phyloP scores from a whole-genome alignment of 2,797 vertebrate species.

The Tiaroga cobitis region DNA sequence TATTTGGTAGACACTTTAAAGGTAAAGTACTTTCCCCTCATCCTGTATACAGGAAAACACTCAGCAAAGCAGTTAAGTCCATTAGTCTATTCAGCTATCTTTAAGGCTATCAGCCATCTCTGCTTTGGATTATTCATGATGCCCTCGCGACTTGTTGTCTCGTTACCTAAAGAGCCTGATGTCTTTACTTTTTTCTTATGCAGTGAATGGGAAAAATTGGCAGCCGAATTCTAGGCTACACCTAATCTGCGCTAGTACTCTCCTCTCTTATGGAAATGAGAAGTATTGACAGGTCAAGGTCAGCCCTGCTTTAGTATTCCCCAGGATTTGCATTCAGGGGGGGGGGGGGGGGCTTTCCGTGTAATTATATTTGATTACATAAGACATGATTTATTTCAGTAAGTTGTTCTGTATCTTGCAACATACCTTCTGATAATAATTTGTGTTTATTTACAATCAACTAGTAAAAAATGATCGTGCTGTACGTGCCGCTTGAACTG shows the following conservation, averaged over 20 bases:
- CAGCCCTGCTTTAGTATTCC: constrained; percentile 64
- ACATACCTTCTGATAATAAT: no score
- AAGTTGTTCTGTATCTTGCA: no score
- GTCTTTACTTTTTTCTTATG: constrained; percentile 39
- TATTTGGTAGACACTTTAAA: no score
- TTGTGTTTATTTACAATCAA: no score
- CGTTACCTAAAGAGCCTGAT: constrained; percentile 42
- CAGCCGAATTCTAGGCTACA: constrained; percentile 58
- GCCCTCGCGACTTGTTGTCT: constrained; percentile 35
- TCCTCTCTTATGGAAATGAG: constrained; percentile 74
- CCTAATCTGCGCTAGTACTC: constrained; percentile 63
- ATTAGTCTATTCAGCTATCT: constrained; percentile 39
- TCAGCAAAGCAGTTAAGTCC: constrained; percentile 43
- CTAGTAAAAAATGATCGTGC: no score
- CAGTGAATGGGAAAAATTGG: constrained; percentile 59
- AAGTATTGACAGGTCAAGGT: constrained; percentile 70
- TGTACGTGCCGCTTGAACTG: no score
- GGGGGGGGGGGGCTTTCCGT: no score
- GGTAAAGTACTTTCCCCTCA: constrained; percentile 19
- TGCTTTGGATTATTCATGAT: constrained; percentile 54
- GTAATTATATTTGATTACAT: no score
- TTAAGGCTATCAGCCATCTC: constrained; percentile 43
- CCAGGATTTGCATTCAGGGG: constrained; percentile 74
- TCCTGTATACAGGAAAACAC: constrained; percentile 28
- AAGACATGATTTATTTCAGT: no score